Evolutionary conservation across 1,140 invertebrate genomes (phyloP), one percentile per base, ranked within the genome.

Genomic region (Phymastichus coffea): DNA sequence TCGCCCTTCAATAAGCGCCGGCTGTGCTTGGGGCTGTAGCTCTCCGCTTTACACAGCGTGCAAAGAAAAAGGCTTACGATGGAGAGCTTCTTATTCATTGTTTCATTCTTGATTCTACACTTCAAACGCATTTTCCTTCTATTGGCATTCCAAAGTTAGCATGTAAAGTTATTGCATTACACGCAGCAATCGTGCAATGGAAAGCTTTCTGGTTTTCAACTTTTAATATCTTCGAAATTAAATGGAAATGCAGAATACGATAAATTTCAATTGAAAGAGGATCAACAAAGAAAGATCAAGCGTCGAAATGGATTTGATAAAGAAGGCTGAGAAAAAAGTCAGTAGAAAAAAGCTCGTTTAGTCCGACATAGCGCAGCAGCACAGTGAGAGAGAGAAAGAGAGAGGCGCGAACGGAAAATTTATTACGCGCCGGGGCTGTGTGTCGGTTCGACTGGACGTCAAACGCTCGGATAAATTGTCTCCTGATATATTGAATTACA

Each of bases 401-500:
- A n/a, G n/a, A n/a, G n/a, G n/a, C n/a, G n/a, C n/a, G n/a, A n/a
- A n/a, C 14, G 47, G 14, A 35, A 51, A 58, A 58, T 58, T 58
- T 58, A 58, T 58, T 51, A 43, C 56, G 19, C 17, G 53, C n/a
- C 41, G 20, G 35, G n/a, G 20, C 41, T n/a, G 17, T 28, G 17
- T 43, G 44, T 40, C 35, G 47, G 35, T 49, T 57, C 26, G 46
- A 49, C 37, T 58, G 37, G 25, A 38, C 10, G 47, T 58, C 56
- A 33, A 33, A 35, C 37, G 26, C 12, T 19, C 28, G 28, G 47
- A 58, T 58, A 51, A 58, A 58, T 58, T 35, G 56, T 58, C 25
- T 38, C n/a, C 37, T 43, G 19, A 58, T 48, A 51, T 35, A 58
- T 51, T 43, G 56, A 49, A 49, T 51, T 28, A 30, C 20, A 41